These are phyloP conservation scores for Zaprionus vittiger DNA, from an alignment of 1,140 invertebrate species.

Conservation along the genomic window DNA sequence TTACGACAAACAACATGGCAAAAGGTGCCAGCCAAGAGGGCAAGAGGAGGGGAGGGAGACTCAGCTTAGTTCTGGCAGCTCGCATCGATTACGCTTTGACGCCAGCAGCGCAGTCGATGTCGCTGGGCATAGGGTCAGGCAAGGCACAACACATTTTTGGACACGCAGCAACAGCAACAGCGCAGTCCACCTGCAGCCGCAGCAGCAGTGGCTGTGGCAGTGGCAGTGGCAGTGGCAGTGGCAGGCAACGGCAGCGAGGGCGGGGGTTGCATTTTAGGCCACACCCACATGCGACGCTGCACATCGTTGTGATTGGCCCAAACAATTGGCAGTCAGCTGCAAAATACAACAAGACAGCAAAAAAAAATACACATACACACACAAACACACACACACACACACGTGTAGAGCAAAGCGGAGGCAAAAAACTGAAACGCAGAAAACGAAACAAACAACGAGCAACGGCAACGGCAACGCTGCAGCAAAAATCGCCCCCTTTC, in stretches of 20 bases:
- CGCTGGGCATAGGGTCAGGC: conserved; percentile 54
- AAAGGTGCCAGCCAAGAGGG: neutral
- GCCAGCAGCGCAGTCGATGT: conserved; percentile 30
- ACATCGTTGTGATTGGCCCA: conserved; percentile 83
- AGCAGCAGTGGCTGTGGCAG: conserved; percentile 25
- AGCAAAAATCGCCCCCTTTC: conserved; percentile 72
- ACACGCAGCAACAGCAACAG: conserved; percentile 41
- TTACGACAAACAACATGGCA: conserved; percentile 39
- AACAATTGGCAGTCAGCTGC: conserved; percentile 82
- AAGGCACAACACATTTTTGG: conserved; percentile 46
- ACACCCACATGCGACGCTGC: conserved; percentile 83
- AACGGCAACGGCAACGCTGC: conserved; percentile 14
- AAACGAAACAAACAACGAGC: conserved; percentile 58
- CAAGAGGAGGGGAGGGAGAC: neutral
- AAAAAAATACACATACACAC: conserved; percentile 33
- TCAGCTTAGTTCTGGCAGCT: conserved; percentile 35
- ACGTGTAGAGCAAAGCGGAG: conserved; percentile 42
- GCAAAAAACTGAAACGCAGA: conserved; percentile 65
- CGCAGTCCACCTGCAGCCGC: conserved; percentile 11
- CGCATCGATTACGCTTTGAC: conserved; percentile 60
- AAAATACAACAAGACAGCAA: conserved; percentile 68
- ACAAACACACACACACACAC: conserved; percentile 28
- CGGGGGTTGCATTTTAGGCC: conserved; percentile 84
- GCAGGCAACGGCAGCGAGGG: conserved; percentile 29
- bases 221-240: conserved; percentile 24